Evolutionary conservation across 1,140 invertebrate genomes (phyloP).

Genomic region (Polyergus mexicanus): DNA sequence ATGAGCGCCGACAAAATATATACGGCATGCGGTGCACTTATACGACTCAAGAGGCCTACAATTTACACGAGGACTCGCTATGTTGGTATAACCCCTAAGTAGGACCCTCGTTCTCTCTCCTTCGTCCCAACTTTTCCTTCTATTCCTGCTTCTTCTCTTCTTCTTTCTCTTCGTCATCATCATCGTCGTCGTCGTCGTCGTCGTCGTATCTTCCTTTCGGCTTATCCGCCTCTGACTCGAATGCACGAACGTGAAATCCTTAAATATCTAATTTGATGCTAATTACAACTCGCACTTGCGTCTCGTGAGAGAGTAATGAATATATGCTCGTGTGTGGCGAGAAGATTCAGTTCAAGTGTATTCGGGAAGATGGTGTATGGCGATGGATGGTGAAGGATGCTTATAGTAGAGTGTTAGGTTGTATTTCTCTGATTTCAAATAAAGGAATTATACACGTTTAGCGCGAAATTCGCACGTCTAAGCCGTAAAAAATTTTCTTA

Average conservation of each 20-base stretch:
- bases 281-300: conserved; percentile 79
- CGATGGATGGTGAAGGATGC: conserved; percentile 1
- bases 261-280: conserved; percentile 85
- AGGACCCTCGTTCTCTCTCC: conserved; percentile 71
- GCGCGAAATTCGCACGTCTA: background rate
- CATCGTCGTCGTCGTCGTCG: conserved; percentile 34
- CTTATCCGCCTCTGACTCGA: conserved; percentile 40
- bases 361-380: background rate
- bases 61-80: conserved; percentile 80
- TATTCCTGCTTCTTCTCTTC: conserved; percentile 57
- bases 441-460: background rate
- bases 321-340: conserved; percentile 41
- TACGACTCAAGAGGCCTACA: conserved; percentile 82
- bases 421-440: background rate
- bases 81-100: conserved; percentile 82
- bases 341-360: background rate
- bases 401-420: background rate
- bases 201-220: background rate
- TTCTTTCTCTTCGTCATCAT: background rate
- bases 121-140: background rate
- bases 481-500: too few relatives aligned
- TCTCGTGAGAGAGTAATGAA: conserved; percentile 19
- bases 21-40: conserved; percentile 79
- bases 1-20: conserved; percentile 86
- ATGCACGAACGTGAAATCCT: conserved; percentile 80